phyloP scores from a whole-genome alignment of 2,888 invertebrate species.

The Melanostoma mellinum region DNA sequence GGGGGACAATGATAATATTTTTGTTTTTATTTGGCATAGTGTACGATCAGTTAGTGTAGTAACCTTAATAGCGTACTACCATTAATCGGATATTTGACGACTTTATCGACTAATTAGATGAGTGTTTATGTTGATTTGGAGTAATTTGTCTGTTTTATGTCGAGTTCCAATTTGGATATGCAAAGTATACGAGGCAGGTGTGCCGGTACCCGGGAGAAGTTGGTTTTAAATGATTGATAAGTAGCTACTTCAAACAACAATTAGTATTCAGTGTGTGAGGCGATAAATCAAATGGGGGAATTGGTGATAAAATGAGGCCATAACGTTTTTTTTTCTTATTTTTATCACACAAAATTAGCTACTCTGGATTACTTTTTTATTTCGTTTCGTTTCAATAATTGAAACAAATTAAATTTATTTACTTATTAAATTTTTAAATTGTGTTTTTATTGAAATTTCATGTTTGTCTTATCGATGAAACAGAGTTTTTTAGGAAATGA shows the following conservation, averaged over 20 bases:
- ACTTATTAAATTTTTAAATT: too few relatives aligned
- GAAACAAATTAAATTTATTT: too few relatives aligned
- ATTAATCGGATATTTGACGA: constrained; percentile 42
- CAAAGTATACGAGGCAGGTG: constrained; percentile 36
- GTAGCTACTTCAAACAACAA: constrained; percentile 19
- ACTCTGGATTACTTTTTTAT: neutral
- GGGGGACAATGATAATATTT: neutral
- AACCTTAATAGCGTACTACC: constrained; percentile 50
- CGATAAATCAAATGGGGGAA: constrained; percentile 23
- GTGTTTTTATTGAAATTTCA: too few relatives aligned
- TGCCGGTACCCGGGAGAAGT: constrained; percentile 1
- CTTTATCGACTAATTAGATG: constrained; percentile 60
- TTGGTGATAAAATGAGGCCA: constrained; percentile 20
- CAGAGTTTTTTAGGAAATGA: too few relatives aligned
- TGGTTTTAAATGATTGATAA: constrained; percentile 6
- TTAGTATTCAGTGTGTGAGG: constrained; percentile 52
- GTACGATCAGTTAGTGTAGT: constrained; percentile 22
- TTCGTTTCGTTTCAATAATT: neutral
- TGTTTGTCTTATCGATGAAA: too few relatives aligned
- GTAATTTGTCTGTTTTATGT: constrained; percentile 34
- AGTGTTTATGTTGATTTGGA: constrained; percentile 36
- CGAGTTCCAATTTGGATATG: constrained; percentile 53
- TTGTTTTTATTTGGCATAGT: neutral
- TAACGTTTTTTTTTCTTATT: constrained; percentile 21
- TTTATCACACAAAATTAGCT: constrained; percentile 14